A percentile compares a stretch with the other conserved stretches of the same genome.
Evolutionary conservation across 2,888 invertebrate genomes (phyloP).

Genomic region (Limnephilus rhombicus): DNA sequence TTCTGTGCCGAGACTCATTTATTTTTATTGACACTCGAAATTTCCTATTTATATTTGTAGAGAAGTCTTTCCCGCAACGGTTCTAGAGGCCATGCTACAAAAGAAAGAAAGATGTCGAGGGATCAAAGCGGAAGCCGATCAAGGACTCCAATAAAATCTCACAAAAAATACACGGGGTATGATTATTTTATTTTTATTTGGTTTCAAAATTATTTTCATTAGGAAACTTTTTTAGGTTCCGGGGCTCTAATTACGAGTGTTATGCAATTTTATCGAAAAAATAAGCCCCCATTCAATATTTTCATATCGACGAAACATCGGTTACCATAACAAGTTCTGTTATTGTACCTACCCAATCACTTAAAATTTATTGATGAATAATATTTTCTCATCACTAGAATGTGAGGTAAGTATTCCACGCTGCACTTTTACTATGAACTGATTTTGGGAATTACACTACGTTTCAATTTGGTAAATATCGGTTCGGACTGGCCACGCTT

Average conservation of each 20-base stretch:
- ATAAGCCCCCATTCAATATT: neutral
- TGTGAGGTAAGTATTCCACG: neutral
- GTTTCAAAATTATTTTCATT: neutral
- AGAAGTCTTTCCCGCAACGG: constrained; percentile 78
- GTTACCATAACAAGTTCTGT: constrained; percentile 18
- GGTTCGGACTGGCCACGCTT: too few relatives aligned
- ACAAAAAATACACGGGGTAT: constrained; percentile 77
- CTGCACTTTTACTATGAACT: too few relatives aligned
- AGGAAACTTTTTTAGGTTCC: neutral
- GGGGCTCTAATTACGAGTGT: neutral
- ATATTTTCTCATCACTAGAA: neutral
- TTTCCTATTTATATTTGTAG: constrained; percentile 68
- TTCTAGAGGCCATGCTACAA: constrained; percentile 73
- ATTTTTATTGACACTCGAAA: constrained; percentile 33
- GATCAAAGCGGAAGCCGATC: constrained; percentile 73
- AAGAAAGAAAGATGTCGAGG: constrained; percentile 74
- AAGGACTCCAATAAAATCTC: constrained; percentile 73
- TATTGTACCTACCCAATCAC: neutral
- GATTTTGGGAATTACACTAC: too few relatives aligned
- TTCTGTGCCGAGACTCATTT: constrained; percentile 10
- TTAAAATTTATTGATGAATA: neutral
- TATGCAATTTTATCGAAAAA: neutral
- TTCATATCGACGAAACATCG: constrained; percentile 2
- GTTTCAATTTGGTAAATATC: too few relatives aligned
- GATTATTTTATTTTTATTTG: neutral